Percentiles rank a stretch among this genome's conserved stretches.
Evolutionary conservation across 2,797 vertebrate genomes (phyloP).

Genomic region (Rousettus madagascariensis): DNA sequence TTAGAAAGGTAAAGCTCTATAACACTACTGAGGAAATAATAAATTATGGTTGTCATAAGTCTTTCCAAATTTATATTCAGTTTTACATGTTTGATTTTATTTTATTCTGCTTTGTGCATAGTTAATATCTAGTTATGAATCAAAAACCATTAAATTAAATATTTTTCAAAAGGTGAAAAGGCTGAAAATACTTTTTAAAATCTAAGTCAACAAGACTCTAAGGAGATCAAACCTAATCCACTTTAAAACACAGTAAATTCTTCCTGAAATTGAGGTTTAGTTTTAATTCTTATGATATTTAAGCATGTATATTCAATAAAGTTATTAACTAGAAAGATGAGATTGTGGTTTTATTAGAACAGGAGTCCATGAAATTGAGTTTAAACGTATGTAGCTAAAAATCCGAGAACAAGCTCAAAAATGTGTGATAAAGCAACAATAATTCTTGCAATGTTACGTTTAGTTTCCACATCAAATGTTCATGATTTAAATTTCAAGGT

Average conservation of each 20-base stretch:
- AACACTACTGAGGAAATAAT: neutral
- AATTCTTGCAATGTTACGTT: neutral
- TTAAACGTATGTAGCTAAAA: constrained; percentile 12
- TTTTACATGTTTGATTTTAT: neutral
- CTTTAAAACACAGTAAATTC: constrained; percentile 55
- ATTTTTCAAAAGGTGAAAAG: constrained; percentile 33
- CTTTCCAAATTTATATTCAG: neutral
- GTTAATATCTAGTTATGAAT: constrained; percentile 3
- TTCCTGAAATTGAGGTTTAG: constrained; percentile 56
- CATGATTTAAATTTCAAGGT: neutral
- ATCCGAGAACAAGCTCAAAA: neutral
- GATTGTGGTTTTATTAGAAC: neutral
- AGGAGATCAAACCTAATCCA: constrained; percentile 39
- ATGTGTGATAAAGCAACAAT: neutral
- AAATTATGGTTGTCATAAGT: neutral
- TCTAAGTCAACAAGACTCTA: constrained; percentile 44
- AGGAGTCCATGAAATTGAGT: neutral
- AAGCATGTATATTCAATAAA: constrained; percentile 54
- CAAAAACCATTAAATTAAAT: constrained; percentile 35
- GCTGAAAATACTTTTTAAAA: neutral
- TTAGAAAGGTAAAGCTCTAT: neutral
- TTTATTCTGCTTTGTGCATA: neutral
- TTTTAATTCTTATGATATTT: constrained; percentile 64
- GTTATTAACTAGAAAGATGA: constrained; percentile 39
- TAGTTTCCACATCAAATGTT: neutral